Percentiles rank a stretch among this genome's conserved stretches.
Conservation (phyloP, 2,888 invertebrate genomes). For the Habroteleia sp. region DNA sequence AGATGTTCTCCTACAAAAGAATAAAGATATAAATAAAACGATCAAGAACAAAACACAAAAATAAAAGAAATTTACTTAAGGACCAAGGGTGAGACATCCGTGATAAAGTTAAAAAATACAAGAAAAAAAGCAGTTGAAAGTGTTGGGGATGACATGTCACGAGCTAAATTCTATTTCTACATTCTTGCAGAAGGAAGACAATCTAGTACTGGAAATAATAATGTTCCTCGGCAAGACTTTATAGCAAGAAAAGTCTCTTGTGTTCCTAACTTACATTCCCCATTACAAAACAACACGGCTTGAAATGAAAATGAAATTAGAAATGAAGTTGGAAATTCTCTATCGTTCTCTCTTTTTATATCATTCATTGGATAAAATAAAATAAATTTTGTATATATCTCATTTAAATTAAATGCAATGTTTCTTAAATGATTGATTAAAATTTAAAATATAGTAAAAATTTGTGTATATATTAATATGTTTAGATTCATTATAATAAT, state of each 20-base stretch:
- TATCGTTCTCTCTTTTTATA: constrained; percentile 1
- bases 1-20: constrained; percentile 27
- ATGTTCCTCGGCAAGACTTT: constrained; percentile 58
- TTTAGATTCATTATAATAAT: too few species aligned
- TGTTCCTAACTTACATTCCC: constrained; percentile 57
- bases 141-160: constrained; percentile 63
- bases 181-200: constrained; percentile 58
- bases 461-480: too few species aligned
- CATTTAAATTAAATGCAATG: too few species aligned
- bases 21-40: constrained; percentile 37
- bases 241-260: constrained; percentile 56
- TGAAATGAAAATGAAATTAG: constrained; percentile 61
- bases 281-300: constrained; percentile 51
- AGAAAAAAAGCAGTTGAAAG: constrained; percentile 53
- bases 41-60: constrained; percentile 46
- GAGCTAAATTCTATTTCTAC: constrained; percentile 60
- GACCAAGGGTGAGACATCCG: constrained; percentile 33
- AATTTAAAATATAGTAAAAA: too few species aligned
- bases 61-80: constrained; percentile 52
- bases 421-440: too few species aligned
- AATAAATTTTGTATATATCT: too few species aligned
- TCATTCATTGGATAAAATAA: background rate
- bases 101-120: constrained; percentile 44
- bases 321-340: constrained; percentile 34
- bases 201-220: constrained; percentile 60